phyloP scores from a whole-genome alignment of 2,113 vertebrate species.

The Danio rerio region DNA sequence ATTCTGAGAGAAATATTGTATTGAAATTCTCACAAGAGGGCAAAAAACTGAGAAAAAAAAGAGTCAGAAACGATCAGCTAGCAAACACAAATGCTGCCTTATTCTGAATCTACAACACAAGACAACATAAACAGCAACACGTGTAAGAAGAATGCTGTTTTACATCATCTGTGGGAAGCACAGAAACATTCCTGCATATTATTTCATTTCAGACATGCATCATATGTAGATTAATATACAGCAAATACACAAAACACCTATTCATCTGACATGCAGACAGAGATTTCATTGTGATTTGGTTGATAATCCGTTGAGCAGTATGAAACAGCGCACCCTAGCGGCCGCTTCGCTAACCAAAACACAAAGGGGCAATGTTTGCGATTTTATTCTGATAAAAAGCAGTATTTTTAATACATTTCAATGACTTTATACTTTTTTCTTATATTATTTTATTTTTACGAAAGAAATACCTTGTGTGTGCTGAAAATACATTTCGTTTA shows the following conservation, averaged over 20 bases:
- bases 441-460: no score
- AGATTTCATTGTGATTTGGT: slow-evolving; percentile 7
- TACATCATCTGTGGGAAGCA: not conserved
- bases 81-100: not conserved
- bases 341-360: not conserved
- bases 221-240: slow-evolving; percentile 21
- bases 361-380: not conserved
- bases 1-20: no score
- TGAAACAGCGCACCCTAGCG: not conserved
- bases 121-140: not conserved
- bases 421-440: no score
- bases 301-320: not conserved
- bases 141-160: not conserved
- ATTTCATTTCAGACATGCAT: not conserved
- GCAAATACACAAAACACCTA: not conserved
- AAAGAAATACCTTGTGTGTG: no score
- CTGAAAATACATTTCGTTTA: no score
- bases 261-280: slow-evolving; percentile 6
- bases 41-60: no score
- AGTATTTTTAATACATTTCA: no score
- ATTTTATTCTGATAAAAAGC: not conserved
- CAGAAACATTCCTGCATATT: slow-evolving; percentile 14
- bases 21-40: no score
- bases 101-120: not conserved
- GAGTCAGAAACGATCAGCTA: no score